Base-by-base conservation (phyloP, 2,888 invertebrate genomes). In the Synanthedon myopaeformis region DNA sequence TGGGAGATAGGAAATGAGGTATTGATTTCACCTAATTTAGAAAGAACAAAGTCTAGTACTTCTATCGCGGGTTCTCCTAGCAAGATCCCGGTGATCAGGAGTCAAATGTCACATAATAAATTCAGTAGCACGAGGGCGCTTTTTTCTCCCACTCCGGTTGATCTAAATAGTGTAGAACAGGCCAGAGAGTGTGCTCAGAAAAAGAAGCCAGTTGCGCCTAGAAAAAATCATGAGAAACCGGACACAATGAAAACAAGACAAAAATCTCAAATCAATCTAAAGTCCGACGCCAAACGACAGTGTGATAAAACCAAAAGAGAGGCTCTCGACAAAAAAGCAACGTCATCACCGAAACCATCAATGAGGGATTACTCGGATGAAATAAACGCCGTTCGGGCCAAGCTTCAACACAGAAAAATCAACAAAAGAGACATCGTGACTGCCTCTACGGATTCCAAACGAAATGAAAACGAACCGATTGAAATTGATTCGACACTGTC, bases 71-170 rank as follows among this genome's bases (percentile, higher is more conserved):
- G 88, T 63, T 89, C 89, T 80, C 87, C 88, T 52, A 90, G 90
- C 70, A 90, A 90, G 82, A 91, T 91, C 76, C 91, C 91, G 69
- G 89, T 91, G 82, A 87, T 88, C 65, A 84, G 88, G 74, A 82
- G 87, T 74, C 87, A 87, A 68, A 81, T 86, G 79, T 77, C 85
- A 58, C 85, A 80, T 52, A 79, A 79, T 60, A 88, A 86, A 64
- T 87, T 88, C 62, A 87, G 82, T 63, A 88, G 86, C 62, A 84
- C 88, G 28, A 78, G 88, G 69, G 88, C 88, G 69, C 78, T 88
- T 61, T 88, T 88, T 80, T 87, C 88, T 77, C 86, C 88, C 87
- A 88, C 88, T 88, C 88, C 87, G 74, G 82, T 84, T 79, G 87
- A 88, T 88, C 88, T 88, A 86, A 79, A 69, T 64, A 79, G 79